Base-by-base conservation (phyloP, 2,888 invertebrate species). In the Melinopterus prodromus region DNA sequence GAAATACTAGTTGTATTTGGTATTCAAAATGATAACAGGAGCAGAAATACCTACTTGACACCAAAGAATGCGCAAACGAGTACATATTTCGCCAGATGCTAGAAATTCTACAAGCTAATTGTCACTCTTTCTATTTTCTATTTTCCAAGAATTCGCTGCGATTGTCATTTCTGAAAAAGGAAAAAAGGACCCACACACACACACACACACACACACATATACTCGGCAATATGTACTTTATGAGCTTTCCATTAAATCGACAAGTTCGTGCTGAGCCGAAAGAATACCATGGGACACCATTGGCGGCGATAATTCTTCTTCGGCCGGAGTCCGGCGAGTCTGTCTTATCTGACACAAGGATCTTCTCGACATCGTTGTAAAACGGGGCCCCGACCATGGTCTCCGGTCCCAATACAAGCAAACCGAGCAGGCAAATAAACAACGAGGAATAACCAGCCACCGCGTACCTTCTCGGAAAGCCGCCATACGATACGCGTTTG, bases 321-420 rank as follows among this genome's bases (percentile, higher is more conserved):
- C 53, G 53, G 53, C 53, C 53, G 53, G 53, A 12, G 9, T 53
- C 53, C 12, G 53, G 7, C 1, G 53, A 12, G 9, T 53, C 53
- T 53, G 53, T 53, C 53, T 53, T 53, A 53, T 53, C 53, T 53
- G 53, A 53, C 53, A 53, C 12, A 53, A 53, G 53, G 53, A 53
- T 53, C 26, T 37, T 36, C 70, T 75, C 79, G 76, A 79, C 79
- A 79, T 79, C 79, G 16, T 76, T 79, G 79, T 79, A 79, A 79
- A 79, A 79, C 76, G 76, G 76, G 76, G 70, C 76, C 76, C 70
- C 79, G 78, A 69, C 70, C 69, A 53, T 53, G 9, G 53, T 53
- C 53, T 12, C 9, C 53, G 3, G 53, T 53, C 53, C 53, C 53
- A 53, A 53, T 53, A 53, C 53, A 53, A 53, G 53, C 53, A 53